These are phyloP conservation scores for Rhabdomys dilectus DNA, from an alignment of 2,113 vertebrate species.

Conservation along the genomic window DNA sequence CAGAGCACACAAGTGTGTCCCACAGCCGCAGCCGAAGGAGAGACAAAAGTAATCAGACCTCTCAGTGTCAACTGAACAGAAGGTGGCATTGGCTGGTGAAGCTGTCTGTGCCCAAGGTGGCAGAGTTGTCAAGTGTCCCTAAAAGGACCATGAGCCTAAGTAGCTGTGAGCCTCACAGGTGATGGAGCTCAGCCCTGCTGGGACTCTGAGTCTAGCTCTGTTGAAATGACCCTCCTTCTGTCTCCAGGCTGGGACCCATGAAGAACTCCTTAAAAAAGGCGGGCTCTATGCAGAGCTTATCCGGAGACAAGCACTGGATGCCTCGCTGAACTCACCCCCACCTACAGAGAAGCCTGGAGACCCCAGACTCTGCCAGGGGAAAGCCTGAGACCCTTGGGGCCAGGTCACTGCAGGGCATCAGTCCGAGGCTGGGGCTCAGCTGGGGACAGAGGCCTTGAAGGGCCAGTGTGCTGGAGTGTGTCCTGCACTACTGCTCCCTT, in stretches of 20 bases:
- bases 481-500: not conserved
- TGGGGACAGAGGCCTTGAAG: not conserved
- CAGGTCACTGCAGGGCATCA: not conserved
- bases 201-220: not conserved
- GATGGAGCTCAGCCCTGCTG: fast-evolving
- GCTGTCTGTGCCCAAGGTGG: fast-evolving
- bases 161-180: not conserved
- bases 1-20: fast-evolving
- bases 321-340: not conserved
- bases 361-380: not conserved
- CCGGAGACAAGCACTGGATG: constrained; percentile 89
- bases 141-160: not conserved
- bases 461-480: not conserved
- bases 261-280: constrained; percentile 90
- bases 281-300: constrained; percentile 95
- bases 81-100: not conserved
- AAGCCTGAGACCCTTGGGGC: constrained; percentile 43
- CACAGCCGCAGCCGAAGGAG: not conserved
- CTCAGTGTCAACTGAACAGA: not conserved
- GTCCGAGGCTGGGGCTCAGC: not conserved
- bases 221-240: not conserved
- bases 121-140: not conserved
- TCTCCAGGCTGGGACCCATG: constrained; percentile 92
- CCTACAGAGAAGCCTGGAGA: not conserved
- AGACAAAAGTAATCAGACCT: no score